Percentiles rank a stretch among this genome's conserved stretches.
Evolutionary conservation across 2,113 vertebrate species (phyloP).

Genomic region (Leiothrix lutea): DNA sequence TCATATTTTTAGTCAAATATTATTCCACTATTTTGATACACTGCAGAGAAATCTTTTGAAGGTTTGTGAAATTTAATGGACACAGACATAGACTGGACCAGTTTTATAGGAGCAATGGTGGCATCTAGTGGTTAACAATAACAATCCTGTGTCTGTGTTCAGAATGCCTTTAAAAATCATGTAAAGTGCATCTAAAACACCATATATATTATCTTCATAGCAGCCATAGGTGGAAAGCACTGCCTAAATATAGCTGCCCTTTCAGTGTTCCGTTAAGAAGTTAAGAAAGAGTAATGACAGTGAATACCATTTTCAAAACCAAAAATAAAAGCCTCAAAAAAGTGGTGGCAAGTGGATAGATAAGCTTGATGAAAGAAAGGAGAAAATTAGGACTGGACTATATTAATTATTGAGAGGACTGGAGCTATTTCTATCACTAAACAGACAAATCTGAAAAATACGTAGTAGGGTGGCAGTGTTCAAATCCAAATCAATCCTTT

Average conservation of each 20-base stretch:
- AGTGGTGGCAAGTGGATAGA: background rate
- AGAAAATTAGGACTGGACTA: background rate
- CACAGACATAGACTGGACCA: background rate
- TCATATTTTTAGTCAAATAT: background rate
- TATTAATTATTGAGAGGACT: background rate
- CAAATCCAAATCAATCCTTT: background rate
- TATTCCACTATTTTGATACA: background rate
- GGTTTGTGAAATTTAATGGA: background rate
- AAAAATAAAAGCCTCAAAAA: background rate
- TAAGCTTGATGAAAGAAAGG: background rate
- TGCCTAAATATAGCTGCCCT: background rate
- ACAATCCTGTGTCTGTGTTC: background rate
- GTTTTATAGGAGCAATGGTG: conserved; percentile 52
- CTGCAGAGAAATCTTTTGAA: background rate
- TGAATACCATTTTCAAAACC: background rate
- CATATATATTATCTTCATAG: background rate
- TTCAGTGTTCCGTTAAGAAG: background rate
- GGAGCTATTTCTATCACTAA: background rate
- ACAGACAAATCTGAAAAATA: background rate
- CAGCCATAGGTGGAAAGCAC: background rate
- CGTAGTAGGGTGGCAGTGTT: background rate
- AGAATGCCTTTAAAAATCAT: background rate
- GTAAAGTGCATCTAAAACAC: background rate
- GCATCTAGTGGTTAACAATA: conserved; percentile 58
- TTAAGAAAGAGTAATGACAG: background rate